Conservation (phyloP, 2,888 invertebrate species). For the Lasioglossum figueresi region DNA sequence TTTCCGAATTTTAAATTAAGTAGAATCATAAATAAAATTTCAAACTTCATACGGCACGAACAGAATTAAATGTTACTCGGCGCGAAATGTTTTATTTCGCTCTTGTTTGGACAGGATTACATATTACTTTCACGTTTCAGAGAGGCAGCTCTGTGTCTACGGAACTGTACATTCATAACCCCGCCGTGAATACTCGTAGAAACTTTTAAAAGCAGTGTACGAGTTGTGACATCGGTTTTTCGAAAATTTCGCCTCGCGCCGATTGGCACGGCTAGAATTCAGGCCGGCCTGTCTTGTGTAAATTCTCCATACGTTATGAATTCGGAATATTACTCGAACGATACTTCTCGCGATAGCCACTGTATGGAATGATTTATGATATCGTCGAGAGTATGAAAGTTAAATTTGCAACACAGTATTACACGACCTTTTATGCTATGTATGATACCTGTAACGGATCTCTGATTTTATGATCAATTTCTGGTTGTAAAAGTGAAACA, state of each 20-base stretch:
- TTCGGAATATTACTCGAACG: conserved; percentile 2
- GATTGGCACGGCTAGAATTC: conserved; percentile 18
- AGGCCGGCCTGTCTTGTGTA: not conserved
- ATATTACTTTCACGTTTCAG: conserved; percentile 52
- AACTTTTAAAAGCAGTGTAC: conserved; percentile 39
- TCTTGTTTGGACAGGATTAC: conserved; percentile 35
- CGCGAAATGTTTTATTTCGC: conserved; percentile 29
- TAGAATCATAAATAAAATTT: conserved; percentile 21
- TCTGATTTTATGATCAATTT: conserved; percentile 1
- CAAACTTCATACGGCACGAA: not conserved
- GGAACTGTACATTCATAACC: conserved; percentile 36
- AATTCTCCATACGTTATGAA: conserved; percentile 15
- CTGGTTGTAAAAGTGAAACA: not conserved
- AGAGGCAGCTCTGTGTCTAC: conserved; percentile 35
- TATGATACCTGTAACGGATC: not conserved
- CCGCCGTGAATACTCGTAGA: conserved; percentile 21
- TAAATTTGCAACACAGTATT: conserved; percentile 15
- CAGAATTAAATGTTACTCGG: conserved; percentile 32
- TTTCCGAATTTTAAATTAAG: conserved; percentile 5
- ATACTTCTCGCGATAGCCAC: conserved; percentile 25
- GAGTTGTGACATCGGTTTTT: conserved; percentile 39
- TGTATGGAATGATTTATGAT: conserved; percentile 21
- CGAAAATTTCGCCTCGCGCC: conserved; percentile 36
- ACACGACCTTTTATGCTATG: not conserved
- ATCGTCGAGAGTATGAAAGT: not conserved